These are phyloP conservation scores for Calliphora vicina DNA, from an alignment of 1,140 invertebrate species.

Conservation along the genomic window DNA sequence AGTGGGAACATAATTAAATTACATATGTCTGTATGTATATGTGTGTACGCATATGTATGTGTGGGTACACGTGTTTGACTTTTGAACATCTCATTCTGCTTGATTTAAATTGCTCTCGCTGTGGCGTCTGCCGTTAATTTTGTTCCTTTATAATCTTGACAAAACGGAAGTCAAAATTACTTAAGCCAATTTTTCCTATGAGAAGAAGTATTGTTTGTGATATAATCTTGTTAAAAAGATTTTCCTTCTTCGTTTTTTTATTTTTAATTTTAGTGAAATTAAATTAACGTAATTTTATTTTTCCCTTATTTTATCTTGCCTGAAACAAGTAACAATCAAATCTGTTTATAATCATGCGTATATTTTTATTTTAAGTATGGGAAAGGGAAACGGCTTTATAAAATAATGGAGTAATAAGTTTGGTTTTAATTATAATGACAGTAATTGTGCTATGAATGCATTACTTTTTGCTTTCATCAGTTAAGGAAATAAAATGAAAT, in stretches of 20 bases:
- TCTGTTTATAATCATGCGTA: too few relatives aligned
- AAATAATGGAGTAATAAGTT: too few relatives aligned
- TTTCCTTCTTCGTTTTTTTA: not conserved
- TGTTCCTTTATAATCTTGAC: not conserved
- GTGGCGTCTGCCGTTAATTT: too few relatives aligned
- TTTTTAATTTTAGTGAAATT: not conserved
- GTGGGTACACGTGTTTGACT: not conserved
- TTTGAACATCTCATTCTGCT: not conserved
- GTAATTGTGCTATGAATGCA: too few relatives aligned
- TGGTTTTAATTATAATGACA: too few relatives aligned
- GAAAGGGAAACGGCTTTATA: too few relatives aligned
- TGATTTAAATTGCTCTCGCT: not conserved
- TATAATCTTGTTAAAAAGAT: not conserved
- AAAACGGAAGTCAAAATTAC: not conserved
- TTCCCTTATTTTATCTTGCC: not conserved
- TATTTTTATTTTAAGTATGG: too few relatives aligned
- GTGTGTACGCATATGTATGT: not conserved
- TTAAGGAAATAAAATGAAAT: too few relatives aligned
- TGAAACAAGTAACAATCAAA: not conserved
- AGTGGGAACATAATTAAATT: not conserved
- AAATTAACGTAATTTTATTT: slow-evolving; percentile 24
- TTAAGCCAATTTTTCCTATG: not conserved
- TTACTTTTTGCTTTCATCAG: too few relatives aligned
- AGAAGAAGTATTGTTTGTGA: not conserved
- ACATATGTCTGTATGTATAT: not conserved